These are phyloP conservation scores for Cyrtodaria siliqua DNA, from an alignment of 2,888 invertebrate genomes.

Conservation along the genomic window DNA sequence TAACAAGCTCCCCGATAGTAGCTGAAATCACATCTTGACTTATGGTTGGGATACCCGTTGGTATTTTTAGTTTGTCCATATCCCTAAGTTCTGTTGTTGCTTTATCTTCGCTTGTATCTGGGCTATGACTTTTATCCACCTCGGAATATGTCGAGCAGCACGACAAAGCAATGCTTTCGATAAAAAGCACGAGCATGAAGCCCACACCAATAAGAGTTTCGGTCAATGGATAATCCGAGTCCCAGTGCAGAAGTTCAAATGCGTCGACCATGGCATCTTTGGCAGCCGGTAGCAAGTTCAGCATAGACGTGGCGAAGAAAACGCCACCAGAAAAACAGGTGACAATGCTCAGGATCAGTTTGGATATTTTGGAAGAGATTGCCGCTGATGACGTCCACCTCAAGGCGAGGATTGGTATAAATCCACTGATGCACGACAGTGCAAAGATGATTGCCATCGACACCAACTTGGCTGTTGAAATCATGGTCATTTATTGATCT, in stretches of 20 bases:
- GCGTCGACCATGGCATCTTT: slow-evolving; percentile 19
- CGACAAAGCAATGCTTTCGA: slow-evolving; percentile 28
- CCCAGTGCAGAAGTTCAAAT: not conserved
- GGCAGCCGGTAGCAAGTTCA: slow-evolving; percentile 33
- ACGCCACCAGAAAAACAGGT: slow-evolving; percentile 53
- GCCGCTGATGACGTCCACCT: slow-evolving; percentile 1
- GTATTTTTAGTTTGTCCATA: no score
- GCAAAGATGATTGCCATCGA: slow-evolving; percentile 58
- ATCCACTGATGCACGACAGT: slow-evolving; percentile 60
- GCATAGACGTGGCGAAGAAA: slow-evolving; percentile 38
- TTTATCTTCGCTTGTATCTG: no score
- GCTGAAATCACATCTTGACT: no score
- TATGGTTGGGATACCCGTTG: no score
- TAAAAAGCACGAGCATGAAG: slow-evolving; percentile 35
- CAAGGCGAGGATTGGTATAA: slow-evolving; percentile 51
- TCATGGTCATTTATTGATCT: no score
- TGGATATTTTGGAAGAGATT: slow-evolving; percentile 2
- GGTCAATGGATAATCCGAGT: slow-evolving; percentile 21
- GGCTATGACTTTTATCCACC: no score
- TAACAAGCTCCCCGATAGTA: no score
- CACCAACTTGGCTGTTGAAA: slow-evolving; percentile 51
- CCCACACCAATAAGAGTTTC: slow-evolving; percentile 35
- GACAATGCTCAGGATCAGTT: slow-evolving; percentile 20
- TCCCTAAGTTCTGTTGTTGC: no score
- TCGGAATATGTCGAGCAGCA: not conserved